Conservation (phyloP, 1,140 invertebrate species). For the Drusus annulatus region DNA sequence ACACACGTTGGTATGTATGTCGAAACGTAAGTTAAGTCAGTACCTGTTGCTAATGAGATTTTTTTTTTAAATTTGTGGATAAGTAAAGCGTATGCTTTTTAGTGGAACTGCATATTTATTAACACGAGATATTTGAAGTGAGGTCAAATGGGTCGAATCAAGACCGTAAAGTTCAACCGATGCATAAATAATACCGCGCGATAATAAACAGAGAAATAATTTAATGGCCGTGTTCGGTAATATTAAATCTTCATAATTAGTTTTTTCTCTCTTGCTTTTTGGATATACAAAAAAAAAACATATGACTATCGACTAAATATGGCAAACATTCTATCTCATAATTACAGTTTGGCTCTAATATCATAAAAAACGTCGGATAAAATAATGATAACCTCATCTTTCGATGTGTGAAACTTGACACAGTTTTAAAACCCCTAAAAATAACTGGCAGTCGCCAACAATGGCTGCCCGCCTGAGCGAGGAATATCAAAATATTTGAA, state of each 20-base stretch:
- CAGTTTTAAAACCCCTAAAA: background rate
- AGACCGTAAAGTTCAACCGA: too few species aligned
- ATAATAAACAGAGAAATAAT: too few species aligned
- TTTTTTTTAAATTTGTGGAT: background rate
- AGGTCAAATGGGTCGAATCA: too few species aligned
- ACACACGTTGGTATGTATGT: background rate
- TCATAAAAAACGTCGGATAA: background rate
- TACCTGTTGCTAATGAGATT: background rate
- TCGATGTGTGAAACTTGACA: background rate
- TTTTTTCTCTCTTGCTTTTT: too few species aligned
- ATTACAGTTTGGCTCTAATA: too few species aligned
- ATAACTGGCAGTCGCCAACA: conserved; percentile 5
- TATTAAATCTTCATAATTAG: too few species aligned
- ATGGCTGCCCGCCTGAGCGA: background rate
- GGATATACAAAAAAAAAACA: too few species aligned
- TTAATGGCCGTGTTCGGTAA: too few species aligned
- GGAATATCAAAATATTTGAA: conserved; percentile 27
- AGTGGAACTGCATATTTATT: background rate
- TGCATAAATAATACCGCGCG: too few species aligned
- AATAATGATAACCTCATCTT: background rate
- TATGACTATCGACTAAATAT: too few species aligned
- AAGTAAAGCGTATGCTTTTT: background rate
- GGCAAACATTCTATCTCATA: too few species aligned
- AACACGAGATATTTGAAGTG: too few species aligned
- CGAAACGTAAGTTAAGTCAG: background rate